These are phyloP conservation scores for Cygnus olor DNA, from an alignment of 2,797 vertebrate species.

Conservation along the genomic window DNA sequence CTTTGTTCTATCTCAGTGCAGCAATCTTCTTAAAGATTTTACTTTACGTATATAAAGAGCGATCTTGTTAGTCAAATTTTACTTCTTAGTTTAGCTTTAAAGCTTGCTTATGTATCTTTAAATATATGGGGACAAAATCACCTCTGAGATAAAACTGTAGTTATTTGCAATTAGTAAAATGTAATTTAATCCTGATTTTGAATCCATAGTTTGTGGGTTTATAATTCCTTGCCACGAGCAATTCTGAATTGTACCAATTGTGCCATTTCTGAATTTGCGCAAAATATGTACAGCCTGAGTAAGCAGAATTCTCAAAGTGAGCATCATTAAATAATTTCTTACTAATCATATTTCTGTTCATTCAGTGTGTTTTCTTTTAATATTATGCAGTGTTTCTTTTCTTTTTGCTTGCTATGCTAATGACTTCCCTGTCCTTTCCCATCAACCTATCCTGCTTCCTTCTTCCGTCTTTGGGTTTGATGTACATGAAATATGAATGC, in stretches of 20 bases:
- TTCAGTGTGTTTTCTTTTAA: constrained; percentile 51
- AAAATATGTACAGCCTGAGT: background rate
- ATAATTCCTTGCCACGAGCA: background rate
- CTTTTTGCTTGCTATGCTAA: constrained; percentile 78
- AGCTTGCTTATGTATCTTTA: background rate
- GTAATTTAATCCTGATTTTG: background rate
- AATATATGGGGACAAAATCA: background rate
- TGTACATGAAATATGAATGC: constrained; percentile 75
- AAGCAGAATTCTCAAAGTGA: background rate
- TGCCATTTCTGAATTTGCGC: background rate
- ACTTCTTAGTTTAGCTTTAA: background rate
- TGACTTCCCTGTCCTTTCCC: constrained; percentile 75
- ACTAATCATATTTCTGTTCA: background rate
- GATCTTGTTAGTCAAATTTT: background rate
- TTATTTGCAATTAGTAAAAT: background rate
- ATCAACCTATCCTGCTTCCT: constrained; percentile 66
- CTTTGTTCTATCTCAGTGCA: background rate
- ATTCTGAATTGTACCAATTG: too few relatives aligned
- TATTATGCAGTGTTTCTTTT: constrained; percentile 62
- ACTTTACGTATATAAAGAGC: background rate
- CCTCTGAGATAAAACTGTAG: background rate
- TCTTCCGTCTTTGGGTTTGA: constrained; percentile 74
- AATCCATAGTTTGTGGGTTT: background rate
- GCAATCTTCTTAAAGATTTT: background rate
- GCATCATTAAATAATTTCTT: background rate